phyloP scores from a whole-genome alignment of 1,140 invertebrate genomes.

The Drosophila aff. region DNA sequence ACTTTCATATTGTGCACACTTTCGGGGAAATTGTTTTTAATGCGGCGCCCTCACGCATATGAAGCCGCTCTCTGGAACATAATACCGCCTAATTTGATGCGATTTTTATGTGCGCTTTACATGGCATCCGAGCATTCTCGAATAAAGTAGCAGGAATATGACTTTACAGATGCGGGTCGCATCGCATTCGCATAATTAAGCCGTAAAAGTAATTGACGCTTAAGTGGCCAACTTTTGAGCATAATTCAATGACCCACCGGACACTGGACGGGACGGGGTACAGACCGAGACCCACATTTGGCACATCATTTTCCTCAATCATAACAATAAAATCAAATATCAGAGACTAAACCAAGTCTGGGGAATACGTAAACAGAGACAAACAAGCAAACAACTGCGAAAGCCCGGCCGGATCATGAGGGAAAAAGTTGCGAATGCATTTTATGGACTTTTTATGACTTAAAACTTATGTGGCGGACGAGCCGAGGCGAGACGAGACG shows the following conservation, averaged over 20 bases:
- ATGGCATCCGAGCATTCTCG: slow-evolving; percentile 53
- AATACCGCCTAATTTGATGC: slow-evolving; percentile 40
- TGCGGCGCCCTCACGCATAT: slow-evolving; percentile 53
- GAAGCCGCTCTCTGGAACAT: not conserved
- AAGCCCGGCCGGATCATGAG: slow-evolving; percentile 10
- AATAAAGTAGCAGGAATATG: slow-evolving; percentile 19
- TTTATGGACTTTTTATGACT: slow-evolving; percentile 83
- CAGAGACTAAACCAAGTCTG: slow-evolving; percentile 38
- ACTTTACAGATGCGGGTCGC: slow-evolving; percentile 53
- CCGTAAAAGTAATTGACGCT: slow-evolving; percentile 75
- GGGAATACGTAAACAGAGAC: slow-evolving; percentile 21
- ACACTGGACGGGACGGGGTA: slow-evolving; percentile 7
- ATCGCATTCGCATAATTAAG: slow-evolving; percentile 71
- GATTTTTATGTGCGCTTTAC: slow-evolving; percentile 68
- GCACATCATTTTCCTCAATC: slow-evolving; percentile 79
- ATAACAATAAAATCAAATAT: slow-evolving; percentile 79
- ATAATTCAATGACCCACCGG: slow-evolving; percentile 61
- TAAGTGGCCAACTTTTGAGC: slow-evolving; percentile 73
- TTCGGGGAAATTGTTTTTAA: slow-evolving; percentile 49
- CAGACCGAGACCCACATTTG: slow-evolving; percentile 50
- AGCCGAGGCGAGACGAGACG: slow-evolving; percentile 23
- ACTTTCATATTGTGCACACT: slow-evolving; percentile 22
- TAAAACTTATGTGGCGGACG: slow-evolving; percentile 74
- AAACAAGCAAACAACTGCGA: slow-evolving; percentile 24
- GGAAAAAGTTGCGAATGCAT: slow-evolving; percentile 76